phyloP scores from a whole-genome alignment of 2,797 vertebrate species.

The Artibeus lituratus region DNA sequence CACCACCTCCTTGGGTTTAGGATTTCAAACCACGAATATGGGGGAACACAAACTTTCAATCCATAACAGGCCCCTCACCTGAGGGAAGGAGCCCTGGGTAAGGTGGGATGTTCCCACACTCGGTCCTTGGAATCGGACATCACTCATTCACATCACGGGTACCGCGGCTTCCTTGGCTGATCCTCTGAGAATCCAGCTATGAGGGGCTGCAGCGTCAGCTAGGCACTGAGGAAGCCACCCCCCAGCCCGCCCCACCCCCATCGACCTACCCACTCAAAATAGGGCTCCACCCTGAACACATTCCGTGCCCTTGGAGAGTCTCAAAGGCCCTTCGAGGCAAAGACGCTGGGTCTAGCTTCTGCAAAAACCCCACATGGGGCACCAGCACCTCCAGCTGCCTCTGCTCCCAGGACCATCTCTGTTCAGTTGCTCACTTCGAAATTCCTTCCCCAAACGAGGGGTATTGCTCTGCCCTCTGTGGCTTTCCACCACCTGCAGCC shows the following conservation, averaged over 20 bases:
- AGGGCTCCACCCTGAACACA: neutral
- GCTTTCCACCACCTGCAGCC: neutral
- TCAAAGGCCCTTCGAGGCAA: neutral
- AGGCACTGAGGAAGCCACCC: neutral
- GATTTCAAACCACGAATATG: neutral
- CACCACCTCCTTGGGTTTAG: neutral
- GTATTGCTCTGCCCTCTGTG: neutral
- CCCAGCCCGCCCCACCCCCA: too few species aligned
- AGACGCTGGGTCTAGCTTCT: neutral
- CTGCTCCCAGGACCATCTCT: neutral
- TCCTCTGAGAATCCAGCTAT: neutral
- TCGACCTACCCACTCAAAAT: fast-evolving
- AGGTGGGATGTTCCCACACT: neutral
- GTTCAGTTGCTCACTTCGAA: neutral
- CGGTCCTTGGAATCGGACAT: neutral
- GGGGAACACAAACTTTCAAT: neutral
- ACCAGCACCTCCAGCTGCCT: neutral
- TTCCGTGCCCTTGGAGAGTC: neutral
- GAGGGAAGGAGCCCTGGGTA: neutral
- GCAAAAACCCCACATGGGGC: neutral
- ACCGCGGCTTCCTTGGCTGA: fast-evolving
- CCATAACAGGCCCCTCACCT: neutral
- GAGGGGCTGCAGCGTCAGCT: neutral
- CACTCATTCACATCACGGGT: neutral
- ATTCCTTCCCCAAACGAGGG: neutral